Conservation (phyloP, 2,797 vertebrate genomes). For the Centropyge bicolor region DNA sequence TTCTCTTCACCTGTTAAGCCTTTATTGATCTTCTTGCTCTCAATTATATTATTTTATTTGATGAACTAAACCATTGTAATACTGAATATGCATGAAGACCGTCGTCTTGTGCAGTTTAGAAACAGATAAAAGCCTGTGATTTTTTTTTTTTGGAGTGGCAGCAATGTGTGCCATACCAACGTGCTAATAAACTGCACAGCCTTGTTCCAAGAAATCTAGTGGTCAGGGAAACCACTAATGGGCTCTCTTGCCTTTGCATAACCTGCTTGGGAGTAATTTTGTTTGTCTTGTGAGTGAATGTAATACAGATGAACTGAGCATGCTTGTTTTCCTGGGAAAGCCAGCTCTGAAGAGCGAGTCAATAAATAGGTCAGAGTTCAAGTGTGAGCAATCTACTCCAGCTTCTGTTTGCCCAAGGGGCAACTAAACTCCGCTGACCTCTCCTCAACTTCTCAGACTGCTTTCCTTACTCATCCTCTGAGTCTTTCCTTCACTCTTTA, state of each 20-base stretch:
- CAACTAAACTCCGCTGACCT: constrained; percentile 45
- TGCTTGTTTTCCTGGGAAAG: constrained; percentile 33
- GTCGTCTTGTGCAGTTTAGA: not conserved
- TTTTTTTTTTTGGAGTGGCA: not conserved
- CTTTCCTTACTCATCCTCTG: constrained; percentile 2
- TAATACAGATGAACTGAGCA: constrained; percentile 14
- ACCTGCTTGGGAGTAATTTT: not conserved
- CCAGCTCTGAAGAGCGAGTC: constrained; percentile 22
- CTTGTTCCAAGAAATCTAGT: constrained; percentile 30
- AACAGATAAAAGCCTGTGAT: not conserved
- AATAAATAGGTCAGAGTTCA: constrained; percentile 63
- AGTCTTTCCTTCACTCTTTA: not conserved
- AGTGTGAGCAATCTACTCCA: constrained; percentile 46
- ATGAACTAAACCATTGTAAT: not conserved
- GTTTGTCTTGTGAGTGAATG: not conserved
- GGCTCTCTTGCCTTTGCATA: constrained; percentile 18
- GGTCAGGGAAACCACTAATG: constrained; percentile 39
- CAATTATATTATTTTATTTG: too few relatives aligned
- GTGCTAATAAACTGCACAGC: constrained; percentile 19
- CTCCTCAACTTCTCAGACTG: constrained; percentile 44
- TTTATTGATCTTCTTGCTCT: too few relatives aligned
- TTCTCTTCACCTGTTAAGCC: not conserved
- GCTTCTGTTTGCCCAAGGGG: constrained; percentile 45
- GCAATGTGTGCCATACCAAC: not conserved
- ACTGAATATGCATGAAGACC: not conserved